These are phyloP conservation scores for Karalla daura DNA, from an alignment of 2,797 vertebrate species.

Conservation along the genomic window DNA sequence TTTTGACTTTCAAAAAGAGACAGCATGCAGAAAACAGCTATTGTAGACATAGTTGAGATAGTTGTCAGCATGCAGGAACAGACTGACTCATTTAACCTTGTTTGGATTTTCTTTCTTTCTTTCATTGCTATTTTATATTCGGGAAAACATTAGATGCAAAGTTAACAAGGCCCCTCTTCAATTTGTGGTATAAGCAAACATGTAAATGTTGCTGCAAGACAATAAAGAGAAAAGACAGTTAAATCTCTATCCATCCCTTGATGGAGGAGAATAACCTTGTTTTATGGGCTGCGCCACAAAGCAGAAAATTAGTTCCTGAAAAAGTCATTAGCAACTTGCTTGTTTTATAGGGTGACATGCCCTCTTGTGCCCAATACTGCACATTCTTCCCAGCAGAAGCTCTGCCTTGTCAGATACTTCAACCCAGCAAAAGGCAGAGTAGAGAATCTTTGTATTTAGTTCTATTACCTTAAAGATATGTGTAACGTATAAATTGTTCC, in stretches of 20 bases:
- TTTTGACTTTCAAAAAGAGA: constrained; percentile 43
- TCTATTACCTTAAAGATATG: constrained; percentile 44
- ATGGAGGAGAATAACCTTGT: constrained; percentile 79
- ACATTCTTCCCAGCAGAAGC: constrained; percentile 56
- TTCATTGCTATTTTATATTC: constrained; percentile 31
- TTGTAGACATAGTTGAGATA: constrained; percentile 9
- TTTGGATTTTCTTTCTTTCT: constrained; percentile 31
- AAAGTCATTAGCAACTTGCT: constrained; percentile 85
- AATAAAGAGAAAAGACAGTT: constrained; percentile 82
- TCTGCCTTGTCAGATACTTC: constrained; percentile 67
- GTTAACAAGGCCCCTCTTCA: constrained; percentile 55
- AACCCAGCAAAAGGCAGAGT: constrained; percentile 48
- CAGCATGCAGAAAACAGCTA: constrained; percentile 29
- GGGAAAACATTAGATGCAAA: constrained; percentile 39
- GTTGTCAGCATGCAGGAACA: constrained; percentile 28
- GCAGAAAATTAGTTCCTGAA: constrained; percentile 85
- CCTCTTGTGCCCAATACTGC: constrained; percentile 75
- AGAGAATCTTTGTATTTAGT: too few relatives aligned
- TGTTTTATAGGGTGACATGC: constrained; percentile 80
- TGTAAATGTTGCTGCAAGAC: constrained; percentile 74
- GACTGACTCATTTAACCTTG: too few relatives aligned
- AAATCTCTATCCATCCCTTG: constrained; percentile 85
- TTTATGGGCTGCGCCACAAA: constrained; percentile 80
- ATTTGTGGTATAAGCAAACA: constrained; percentile 68
- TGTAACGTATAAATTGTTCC: constrained; percentile 35